These are phyloP conservation scores for Grammomys dolichurus DNA, from an alignment of 2,113 vertebrate genomes.

Conservation along the genomic window DNA sequence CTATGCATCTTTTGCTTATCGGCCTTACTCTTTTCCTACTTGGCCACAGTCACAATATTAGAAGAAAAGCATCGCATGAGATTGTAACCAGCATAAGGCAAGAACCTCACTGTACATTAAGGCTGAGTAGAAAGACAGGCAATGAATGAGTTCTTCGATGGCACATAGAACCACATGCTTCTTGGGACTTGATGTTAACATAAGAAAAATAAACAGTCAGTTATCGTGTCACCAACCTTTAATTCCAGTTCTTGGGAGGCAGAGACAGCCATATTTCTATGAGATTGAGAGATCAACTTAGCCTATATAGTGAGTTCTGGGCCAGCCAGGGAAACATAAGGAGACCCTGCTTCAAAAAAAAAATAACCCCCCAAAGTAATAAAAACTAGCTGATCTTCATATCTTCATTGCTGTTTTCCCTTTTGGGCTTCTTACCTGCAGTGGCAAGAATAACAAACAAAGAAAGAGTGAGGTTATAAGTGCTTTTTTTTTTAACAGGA, in stretches of 20 bases:
- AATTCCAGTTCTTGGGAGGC: neutral
- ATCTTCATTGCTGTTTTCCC: neutral
- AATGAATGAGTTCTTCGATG: neutral
- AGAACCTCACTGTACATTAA: neutral
- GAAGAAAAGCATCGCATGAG: neutral
- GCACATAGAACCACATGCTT: neutral
- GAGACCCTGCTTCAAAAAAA: neutral
- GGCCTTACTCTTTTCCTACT: neutral
- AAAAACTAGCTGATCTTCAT: neutral
- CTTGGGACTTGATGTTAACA: slow-evolving; percentile 17
- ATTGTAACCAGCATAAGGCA: neutral
- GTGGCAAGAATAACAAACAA: neutral
- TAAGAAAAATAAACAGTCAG: neutral
- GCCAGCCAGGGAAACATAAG: neutral
- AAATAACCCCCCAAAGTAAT: neutral
- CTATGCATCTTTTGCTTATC: neutral
- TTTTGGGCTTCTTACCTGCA: neutral
- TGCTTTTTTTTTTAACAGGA: neutral
- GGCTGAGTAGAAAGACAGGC: neutral
- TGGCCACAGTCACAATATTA: neutral
- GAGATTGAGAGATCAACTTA: neutral
- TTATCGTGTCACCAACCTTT: neutral
- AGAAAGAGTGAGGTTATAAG: neutral
- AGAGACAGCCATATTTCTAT: neutral
- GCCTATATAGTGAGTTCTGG: neutral